Conservation (phyloP, 2,113 vertebrate genomes). For the Corapipo altera region DNA sequence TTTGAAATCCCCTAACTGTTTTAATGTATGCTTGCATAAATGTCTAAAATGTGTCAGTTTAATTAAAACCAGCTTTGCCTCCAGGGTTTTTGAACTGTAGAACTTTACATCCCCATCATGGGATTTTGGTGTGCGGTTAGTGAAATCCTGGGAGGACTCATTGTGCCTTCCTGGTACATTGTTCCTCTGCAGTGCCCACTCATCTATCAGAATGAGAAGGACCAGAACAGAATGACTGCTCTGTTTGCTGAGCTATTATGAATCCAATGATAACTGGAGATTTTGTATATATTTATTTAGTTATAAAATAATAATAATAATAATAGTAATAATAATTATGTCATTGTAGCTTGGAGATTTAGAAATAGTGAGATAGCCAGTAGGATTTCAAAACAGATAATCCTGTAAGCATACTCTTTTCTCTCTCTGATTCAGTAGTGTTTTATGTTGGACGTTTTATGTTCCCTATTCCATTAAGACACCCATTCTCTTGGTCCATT, state of each 20-base stretch:
- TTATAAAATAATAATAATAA: neutral
- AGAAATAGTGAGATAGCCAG: neutral
- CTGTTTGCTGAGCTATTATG: neutral
- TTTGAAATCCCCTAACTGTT: neutral
- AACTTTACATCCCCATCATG: neutral
- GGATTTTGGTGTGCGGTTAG: neutral
- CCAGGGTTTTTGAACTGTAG: neutral
- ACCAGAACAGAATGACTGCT: neutral
- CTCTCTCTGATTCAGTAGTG: neutral
- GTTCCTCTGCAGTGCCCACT: neutral
- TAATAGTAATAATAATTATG: too few relatives aligned
- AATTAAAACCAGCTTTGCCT: neutral
- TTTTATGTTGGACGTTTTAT: neutral
- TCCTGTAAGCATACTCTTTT: neutral
- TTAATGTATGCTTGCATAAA: neutral
- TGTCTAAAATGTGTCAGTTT: neutral
- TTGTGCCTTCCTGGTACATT: neutral
- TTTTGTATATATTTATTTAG: neutral
- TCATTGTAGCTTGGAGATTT: neutral
- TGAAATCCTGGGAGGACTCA: neutral
- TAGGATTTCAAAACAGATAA: neutral
- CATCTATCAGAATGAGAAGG: neutral
- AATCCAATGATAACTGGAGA: neutral
- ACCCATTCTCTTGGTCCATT: neutral
- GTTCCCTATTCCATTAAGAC: neutral